Conservation (phyloP, 1,140 invertebrate species). For the Sweltsa coloradensis region DNA sequence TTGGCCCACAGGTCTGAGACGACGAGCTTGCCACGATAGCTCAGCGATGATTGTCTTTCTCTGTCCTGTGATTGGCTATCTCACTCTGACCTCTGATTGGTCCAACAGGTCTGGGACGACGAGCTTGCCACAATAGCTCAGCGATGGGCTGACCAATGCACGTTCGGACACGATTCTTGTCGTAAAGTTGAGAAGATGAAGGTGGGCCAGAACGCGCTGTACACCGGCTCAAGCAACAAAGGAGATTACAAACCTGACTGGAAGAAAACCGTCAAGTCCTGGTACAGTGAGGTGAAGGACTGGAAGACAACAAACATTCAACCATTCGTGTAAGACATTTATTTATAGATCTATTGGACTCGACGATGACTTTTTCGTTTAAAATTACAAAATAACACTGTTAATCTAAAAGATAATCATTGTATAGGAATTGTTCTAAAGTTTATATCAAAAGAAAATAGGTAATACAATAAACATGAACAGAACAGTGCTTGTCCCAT, state of each 20-base stretch:
- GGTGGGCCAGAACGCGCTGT: constrained; percentile 17
- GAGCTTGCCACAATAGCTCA: constrained; percentile 26
- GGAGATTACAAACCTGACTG: constrained; percentile 1
- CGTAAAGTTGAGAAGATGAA: constrained; percentile 12
- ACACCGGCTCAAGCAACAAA: neutral
- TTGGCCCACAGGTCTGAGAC: constrained; percentile 28
- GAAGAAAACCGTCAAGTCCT: constrained; percentile 9
- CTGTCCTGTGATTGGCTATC: too few species aligned
- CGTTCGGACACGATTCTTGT: constrained; percentile 23
- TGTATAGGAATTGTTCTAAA: too few species aligned
- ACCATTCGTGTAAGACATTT: constrained; percentile 7
- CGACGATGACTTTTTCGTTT: too few species aligned
- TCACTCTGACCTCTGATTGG: too few species aligned
- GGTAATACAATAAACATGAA: too few species aligned
- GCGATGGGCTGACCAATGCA: constrained; percentile 30
- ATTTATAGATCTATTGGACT: too few species aligned
- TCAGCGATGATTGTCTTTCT: too few species aligned
- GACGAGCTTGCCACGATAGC: constrained; percentile 26
- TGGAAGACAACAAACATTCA: neutral
- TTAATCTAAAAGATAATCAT: too few species aligned
- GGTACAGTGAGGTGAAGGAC: constrained; percentile 16
- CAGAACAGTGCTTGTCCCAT: too few species aligned
- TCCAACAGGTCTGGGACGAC: constrained; percentile 27
- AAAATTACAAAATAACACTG: too few species aligned
- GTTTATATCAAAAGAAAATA: too few species aligned